These are phyloP conservation scores for Hecatera dysodea DNA, from an alignment of 2,888 invertebrate genomes.

Conservation along the genomic window DNA sequence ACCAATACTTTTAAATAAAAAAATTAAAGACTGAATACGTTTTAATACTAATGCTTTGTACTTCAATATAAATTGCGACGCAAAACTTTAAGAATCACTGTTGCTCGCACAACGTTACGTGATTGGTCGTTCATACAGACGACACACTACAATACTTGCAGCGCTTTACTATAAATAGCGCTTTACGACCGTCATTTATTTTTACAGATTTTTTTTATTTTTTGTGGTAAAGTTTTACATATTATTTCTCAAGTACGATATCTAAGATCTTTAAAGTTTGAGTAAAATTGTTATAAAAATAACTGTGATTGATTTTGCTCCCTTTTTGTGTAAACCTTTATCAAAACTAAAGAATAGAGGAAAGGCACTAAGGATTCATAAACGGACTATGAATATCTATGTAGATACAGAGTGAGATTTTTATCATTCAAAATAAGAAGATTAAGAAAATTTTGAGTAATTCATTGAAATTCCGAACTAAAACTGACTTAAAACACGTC, in stretches of 20 bases:
- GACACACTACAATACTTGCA: neutral
- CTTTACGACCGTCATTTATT: constrained; percentile 12
- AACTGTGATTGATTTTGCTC: neutral
- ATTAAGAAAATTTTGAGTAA: neutral
- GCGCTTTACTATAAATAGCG: constrained; percentile 42
- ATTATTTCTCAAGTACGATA: neutral
- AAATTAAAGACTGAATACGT: too few relatives aligned
- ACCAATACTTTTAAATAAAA: too few relatives aligned
- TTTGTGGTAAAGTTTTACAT: rapidly evolving
- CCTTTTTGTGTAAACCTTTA: neutral
- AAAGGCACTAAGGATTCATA: neutral
- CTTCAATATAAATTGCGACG: constrained; percentile 3
- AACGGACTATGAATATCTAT: constrained; percentile 3
- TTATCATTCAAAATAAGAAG: neutral
- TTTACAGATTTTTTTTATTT: neutral
- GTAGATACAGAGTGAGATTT: neutral
- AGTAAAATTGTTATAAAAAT: neutral
- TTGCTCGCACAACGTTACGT: constrained; percentile 14
- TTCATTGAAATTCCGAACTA: neutral
- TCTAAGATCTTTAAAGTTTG: neutral
- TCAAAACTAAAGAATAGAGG: neutral
- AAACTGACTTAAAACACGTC: neutral
- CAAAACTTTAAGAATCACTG: constrained; percentile 57
- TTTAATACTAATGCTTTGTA: neutral
- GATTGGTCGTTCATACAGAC: constrained; percentile 40